Percentiles rank a stretch among this genome's conserved stretches.
Evolutionary conservation across 2,888 invertebrate genomes (phyloP).

Genomic region (Drosophila atripex): DNA sequence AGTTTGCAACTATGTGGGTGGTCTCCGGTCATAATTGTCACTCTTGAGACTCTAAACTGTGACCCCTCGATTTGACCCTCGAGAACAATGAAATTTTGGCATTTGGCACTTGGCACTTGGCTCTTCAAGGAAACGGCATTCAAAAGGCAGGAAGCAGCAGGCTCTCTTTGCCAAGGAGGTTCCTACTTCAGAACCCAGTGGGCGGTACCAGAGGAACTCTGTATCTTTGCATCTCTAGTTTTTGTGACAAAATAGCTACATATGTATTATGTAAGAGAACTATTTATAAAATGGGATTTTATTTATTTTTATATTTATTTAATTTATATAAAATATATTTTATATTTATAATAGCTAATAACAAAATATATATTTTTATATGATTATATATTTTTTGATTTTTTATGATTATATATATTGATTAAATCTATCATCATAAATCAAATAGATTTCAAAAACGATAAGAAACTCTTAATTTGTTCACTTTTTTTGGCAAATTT

Average conservation of each 20-base stretch:
- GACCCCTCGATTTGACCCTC: conserved; percentile 25
- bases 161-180: conserved; percentile 5
- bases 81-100: conserved; percentile 45
- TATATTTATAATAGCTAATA: too few relatives aligned
- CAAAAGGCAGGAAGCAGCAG: conserved; percentile 36
- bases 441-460: conserved; percentile 72
- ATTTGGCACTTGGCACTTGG: conserved; percentile 53
- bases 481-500: conserved; percentile 3
- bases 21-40: conserved; percentile 36
- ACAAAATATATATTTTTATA: too few relatives aligned
- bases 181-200: conserved; percentile 41
- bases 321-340: too few relatives aligned
- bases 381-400: too few relatives aligned
- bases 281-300: conserved; percentile 1
- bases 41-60: conserved; percentile 29
- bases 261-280: conserved; percentile 8
- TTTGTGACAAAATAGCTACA: conserved; percentile 3
- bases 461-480: conserved; percentile 47
- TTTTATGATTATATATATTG: conserved; percentile 15
- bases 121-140: conserved; percentile 46
- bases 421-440: conserved; percentile 74
- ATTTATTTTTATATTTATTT: conserved; percentile 1
- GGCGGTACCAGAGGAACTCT: conserved; percentile 2
- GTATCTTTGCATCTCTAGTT: conserved; percentile 1
- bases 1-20: conserved; percentile 35